Percentiles rank a stretch among this genome's conserved stretches.
phyloP scores from a whole-genome alignment of 2,113 vertebrate genomes.

The Eleginops maclovinus region DNA sequence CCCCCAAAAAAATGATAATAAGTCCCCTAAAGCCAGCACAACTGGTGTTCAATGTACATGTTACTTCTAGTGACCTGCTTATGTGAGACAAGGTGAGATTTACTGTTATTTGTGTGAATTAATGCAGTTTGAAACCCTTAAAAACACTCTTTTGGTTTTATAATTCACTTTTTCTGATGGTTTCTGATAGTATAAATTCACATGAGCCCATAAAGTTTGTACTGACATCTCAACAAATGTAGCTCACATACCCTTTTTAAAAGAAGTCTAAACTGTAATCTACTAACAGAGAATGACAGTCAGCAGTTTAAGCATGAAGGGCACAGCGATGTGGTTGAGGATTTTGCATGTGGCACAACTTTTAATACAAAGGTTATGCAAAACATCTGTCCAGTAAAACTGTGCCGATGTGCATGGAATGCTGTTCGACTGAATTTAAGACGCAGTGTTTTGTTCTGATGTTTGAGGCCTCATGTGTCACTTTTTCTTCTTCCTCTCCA shows the following conservation, averaged over 20 bases:
- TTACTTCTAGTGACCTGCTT: slow-evolving; percentile 28
- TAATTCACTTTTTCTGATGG: not conserved
- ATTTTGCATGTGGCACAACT: slow-evolving; percentile 76
- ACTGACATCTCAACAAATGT: slow-evolving; percentile 1
- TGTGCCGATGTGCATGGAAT: slow-evolving; percentile 4
- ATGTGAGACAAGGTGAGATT: slow-evolving; percentile 67
- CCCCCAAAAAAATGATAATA: too few relatives aligned
- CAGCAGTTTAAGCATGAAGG: slow-evolving; percentile 58
- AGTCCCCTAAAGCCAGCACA: not conserved
- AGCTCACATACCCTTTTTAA: too few relatives aligned
- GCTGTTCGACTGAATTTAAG: slow-evolving; percentile 18
- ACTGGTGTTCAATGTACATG: not conserved
- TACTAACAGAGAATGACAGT: slow-evolving; percentile 40
- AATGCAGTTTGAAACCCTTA: slow-evolving; percentile 22
- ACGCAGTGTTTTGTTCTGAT: slow-evolving; percentile 3
- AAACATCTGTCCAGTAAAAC: slow-evolving; percentile 60
- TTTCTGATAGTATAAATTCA: not conserved
- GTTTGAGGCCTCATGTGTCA: slow-evolving; percentile 29
- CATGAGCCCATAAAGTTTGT: not conserved
- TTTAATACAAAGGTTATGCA: slow-evolving; percentile 64
- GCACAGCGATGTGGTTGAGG: slow-evolving; percentile 39
- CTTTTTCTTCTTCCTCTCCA: slow-evolving; percentile 62
- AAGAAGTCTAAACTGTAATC: not conserved
- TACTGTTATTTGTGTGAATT: slow-evolving; percentile 46
- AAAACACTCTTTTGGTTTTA: not conserved